Evolutionary conservation across 2,797 vertebrate species (phyloP).

Genomic region (Hyperoplus lanceolatus): DNA sequence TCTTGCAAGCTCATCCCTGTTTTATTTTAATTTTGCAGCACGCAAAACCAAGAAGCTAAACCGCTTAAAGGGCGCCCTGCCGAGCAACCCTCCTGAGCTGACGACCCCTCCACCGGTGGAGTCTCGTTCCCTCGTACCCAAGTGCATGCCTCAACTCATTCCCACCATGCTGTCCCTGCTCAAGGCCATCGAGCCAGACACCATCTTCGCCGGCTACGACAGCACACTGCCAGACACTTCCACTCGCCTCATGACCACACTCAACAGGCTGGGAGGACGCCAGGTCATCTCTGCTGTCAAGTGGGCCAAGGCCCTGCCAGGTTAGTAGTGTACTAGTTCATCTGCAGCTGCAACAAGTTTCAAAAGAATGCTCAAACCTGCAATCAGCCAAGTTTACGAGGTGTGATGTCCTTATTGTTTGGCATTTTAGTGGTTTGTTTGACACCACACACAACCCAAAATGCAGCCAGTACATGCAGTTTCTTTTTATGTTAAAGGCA

Average conservation of each 20-base stretch:
- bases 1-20: not conserved
- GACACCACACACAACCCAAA: not conserved
- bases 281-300: constrained; percentile 97
- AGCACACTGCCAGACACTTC: constrained; percentile 92
- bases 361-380: not conserved
- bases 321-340: constrained; percentile 72
- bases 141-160: constrained; percentile 93
- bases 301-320: constrained; percentile 98
- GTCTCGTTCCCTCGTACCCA: constrained; percentile 87
- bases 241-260: constrained; percentile 93
- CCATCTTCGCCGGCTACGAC: constrained; percentile 95
- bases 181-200: constrained; percentile 97
- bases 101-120: constrained; percentile 67
- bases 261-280: constrained; percentile 96
- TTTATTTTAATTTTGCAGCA: constrained; percentile 78
- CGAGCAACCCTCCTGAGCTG: constrained; percentile 72
- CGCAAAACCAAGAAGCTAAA: constrained; percentile 95
- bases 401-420: not conserved
- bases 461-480: not conserved
- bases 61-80: constrained; percentile 90
- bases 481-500: not conserved
- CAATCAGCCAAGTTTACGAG: no score
- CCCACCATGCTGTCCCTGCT: constrained; percentile 95
- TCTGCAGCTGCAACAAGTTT: not conserved
- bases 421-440: not conserved